Evolutionary conservation across 2,888 invertebrate species (phyloP), one percentile per base, ranked within the genome.

Genomic region (Eilema caniola): DNA sequence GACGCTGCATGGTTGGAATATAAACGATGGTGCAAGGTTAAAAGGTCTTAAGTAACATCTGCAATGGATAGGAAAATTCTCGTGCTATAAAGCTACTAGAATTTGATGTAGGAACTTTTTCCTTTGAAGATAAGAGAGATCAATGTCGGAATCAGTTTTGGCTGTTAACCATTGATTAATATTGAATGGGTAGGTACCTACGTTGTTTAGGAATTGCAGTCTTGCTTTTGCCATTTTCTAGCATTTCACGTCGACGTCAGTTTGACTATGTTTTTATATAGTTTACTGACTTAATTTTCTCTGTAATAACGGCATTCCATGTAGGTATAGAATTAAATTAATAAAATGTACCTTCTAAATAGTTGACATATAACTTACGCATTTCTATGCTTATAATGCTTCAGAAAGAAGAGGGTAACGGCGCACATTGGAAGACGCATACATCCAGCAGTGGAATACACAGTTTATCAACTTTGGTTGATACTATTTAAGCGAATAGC

Each of bases 1-100:
- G 76, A 77, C 71, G 66, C 72, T 63, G 74, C 88, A 85, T 87
- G 89, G 67, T 65, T 64, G 76, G 92, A 90, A 92, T 93, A 83
- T 75, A 74, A 83, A 31, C 24, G 20, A 61, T 25, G 20, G 61
- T n/a, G n/a, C 28, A 61, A 28, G 8, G n/a, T 10, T n/a, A 14
- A 61, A 61, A 61, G 61, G 61, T 61, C n/a, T 31, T 61, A 59
- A 25, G 59, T 20, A 8, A 25, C 25, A 3, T 25, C 25, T 59
- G 28, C 59, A 25, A 25, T 59, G 25, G 16, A 25, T 59, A 28
- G 59, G 16, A 59, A 59, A 25, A 0, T 25, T 16, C 8, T 24
- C 14, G 20, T 28, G 3, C 24, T 59, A 10, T 25, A 16, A 25
- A 8, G 25, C 28, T 28, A 25, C 25, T 24, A 59, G 16, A 16